Base-by-base conservation (phyloP, 2,888 invertebrate species). In the Noctua comes region DNA sequence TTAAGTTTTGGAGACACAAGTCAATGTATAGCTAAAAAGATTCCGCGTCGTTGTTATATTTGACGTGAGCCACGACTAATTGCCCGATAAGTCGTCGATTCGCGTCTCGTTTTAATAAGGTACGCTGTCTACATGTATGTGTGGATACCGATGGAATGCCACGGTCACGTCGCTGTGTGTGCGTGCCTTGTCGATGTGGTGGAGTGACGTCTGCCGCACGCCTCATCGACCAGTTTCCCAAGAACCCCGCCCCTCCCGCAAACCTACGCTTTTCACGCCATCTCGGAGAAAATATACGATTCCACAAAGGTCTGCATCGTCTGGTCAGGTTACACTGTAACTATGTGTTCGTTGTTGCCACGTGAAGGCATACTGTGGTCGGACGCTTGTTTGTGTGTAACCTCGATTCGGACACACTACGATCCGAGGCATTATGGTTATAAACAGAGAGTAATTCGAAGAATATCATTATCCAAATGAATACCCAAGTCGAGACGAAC, bases 21-120 rank as follows among this genome's bases (percentile, higher is more conserved):
- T 92, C 95, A 95, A 95, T 96, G 96, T 95, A 96, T 89, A 88
- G 85, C 86, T 89, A 92, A 93, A 91, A 92, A 86, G 90, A 92
- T 90, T 92, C 87, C 84, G 86, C 76, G 84, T 90, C 95, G 93
- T 89, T 88, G 91, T 90, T 93, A 92, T 91, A 93, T 94, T 94
- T 94, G 95, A 95, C 94, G 95, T 94, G 93, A 93, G 93, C 93
- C 93, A 94, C 95, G 95, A 96, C 96, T 97, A 97, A 96, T 96
- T 96, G 96, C 95, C 95, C 96, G 96, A 96, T 96, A 97, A 97
- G 96, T 96, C 96, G 96, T 95, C 96, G 96, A 96, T 96, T 96
- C 95, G 95, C 95, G 95, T 96, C 96, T 96, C 96, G 96, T 96
- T 96, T 96, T 96, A 97, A 97, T 97, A 96, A 96, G 96, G 96